Percentiles rank a stretch among this genome's conserved stretches.
These are phyloP conservation scores for Pagetopsis macropterus DNA, from an alignment of 2,797 vertebrate genomes.

Conservation along the genomic window DNA sequence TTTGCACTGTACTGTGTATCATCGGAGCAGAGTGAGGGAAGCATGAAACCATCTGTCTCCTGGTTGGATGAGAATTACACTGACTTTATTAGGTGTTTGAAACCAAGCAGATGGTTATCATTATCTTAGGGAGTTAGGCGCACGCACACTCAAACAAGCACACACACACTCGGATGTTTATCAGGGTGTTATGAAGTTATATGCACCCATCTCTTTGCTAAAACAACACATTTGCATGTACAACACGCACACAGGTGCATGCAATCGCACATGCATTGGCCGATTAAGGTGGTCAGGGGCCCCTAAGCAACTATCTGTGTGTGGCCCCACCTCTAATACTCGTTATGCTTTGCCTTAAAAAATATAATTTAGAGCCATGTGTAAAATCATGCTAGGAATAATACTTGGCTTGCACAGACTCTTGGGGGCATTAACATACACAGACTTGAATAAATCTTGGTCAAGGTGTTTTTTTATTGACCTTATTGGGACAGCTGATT, in stretches of 20 bases:
- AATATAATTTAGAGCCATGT: too few species aligned
- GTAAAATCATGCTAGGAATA: not conserved
- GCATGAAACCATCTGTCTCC: constrained; percentile 78
- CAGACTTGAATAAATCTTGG: not conserved
- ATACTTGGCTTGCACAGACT: not conserved
- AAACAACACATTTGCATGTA: constrained; percentile 22
- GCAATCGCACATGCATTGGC: too few species aligned
- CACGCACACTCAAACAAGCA: constrained; percentile 12
- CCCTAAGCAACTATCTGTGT: too few species aligned
- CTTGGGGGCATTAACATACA: not conserved
- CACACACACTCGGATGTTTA: constrained; percentile 56
- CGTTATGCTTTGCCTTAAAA: too few species aligned
- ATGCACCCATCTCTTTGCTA: constrained; percentile 16
- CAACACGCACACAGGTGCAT: constrained; percentile 9
- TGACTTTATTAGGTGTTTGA: constrained; percentile 79
- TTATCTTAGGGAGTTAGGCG: constrained; percentile 66
- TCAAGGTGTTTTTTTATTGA: not conserved
- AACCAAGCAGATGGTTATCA: constrained; percentile 77
- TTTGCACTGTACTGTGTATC: constrained; percentile 50
- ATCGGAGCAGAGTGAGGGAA: constrained; percentile 69
- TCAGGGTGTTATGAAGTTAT: constrained; percentile 47
- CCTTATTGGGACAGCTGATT: too few species aligned
- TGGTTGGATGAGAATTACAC: constrained; percentile 75
- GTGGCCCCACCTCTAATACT: too few species aligned
- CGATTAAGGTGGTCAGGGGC: too few species aligned